Base-by-base conservation (phyloP, 2,113 vertebrate species). In the Platysternon megacephalum region DNA sequence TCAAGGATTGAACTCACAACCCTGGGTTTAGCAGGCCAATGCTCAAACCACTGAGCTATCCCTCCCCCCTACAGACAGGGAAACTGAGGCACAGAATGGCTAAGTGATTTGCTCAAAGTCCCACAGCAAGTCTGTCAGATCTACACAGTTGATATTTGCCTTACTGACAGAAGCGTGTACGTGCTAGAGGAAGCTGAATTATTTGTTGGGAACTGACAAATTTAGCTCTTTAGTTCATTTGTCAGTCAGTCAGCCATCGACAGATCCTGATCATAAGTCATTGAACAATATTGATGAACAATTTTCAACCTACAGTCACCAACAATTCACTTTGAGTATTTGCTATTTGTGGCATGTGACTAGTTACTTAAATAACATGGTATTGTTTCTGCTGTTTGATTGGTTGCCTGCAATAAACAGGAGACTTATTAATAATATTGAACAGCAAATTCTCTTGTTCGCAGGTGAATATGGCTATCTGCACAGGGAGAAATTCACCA, bases 31-130 rank as follows among this genome's bases (percentile, higher is more conserved):
- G n/a, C n/a, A n/a, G n/a, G n/a, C n/a, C n/a, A n/a, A n/a, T n/a
- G n/a, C n/a, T n/a, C n/a, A n/a, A n/a, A n/a, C n/a, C n/a, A n/a
- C n/a, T n/a, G n/a, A n/a, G n/a, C n/a, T n/a, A n/a, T n/a, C n/a
- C n/a, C n/a, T n/a, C n/a, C n/a, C n/a, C n/a, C n/a, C n/a, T n/a
- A 0, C 26, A 84, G 87, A 6, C 0, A 49, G 14, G 14, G 48
- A n/a, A 91, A 81, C 7, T 24, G 44, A 61, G 56, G n/a, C 46
- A 14, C 10, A 19, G 49, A 88, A 39, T 39, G 80, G 24, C 80
- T 0, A 0, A 29, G 35, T 91, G 44, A 52, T 88, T 53, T 85
- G 32, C 10, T 61, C 29, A 35, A 61, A 35, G 14, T n/a, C 35
- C 61, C 61, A n/a, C 61, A 65, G 32, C 61, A 68, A 68, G 35